phyloP scores from a whole-genome alignment of 2,888 invertebrate species.

The Ellobium chinense region DNA sequence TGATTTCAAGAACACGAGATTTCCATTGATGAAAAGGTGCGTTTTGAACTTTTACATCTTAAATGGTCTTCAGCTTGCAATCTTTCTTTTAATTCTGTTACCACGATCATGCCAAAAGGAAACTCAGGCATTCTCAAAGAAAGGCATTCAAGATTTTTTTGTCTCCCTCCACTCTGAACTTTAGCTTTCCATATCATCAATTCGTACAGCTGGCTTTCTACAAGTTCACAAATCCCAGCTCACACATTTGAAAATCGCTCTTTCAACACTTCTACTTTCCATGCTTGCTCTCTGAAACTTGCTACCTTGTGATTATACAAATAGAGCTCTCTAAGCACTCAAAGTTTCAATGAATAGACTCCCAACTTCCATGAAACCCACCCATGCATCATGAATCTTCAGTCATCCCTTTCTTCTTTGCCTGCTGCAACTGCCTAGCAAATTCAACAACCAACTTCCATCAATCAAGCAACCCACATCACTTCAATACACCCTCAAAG shows the following conservation, averaged over 20 bases:
- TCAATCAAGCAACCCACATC: constrained; percentile 41
- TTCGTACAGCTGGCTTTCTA: constrained; percentile 6
- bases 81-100: neutral
- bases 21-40: neutral
- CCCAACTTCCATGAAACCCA: neutral
- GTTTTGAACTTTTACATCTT: neutral
- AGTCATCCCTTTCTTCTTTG: neutral
- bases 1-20: neutral
- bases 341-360: neutral
- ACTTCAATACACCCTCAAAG: too few relatives aligned
- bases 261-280: neutral
- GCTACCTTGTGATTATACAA: too few relatives aligned
- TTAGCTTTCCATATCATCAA: neutral
- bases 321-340: too few relatives aligned
- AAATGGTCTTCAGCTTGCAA: constrained; percentile 27
- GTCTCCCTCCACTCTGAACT: neutral
- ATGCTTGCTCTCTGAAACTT: neutral
- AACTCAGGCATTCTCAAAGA: neutral
- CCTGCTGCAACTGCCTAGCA: neutral
- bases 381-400: neutral
- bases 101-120: neutral
- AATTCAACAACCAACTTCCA: neutral
- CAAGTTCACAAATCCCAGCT: constrained; percentile 31
- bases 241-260: neutral
- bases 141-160: neutral